Evolutionary conservation across 2,888 invertebrate genomes (phyloP), one percentile per base, ranked within the genome.

Genomic region (Lobophora halterata): DNA sequence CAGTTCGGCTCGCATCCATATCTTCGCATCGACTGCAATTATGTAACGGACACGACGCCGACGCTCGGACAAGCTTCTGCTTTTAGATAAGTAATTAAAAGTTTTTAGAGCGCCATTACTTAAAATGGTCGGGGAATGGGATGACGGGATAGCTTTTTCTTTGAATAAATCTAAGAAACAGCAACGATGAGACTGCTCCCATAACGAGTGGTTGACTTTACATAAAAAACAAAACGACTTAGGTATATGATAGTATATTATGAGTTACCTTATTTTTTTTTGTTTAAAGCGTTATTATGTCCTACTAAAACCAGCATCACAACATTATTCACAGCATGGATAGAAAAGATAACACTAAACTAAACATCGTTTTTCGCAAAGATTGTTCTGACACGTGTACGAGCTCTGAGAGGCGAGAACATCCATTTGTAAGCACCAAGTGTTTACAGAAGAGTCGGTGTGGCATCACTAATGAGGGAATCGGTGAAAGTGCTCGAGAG

Each of bases 401-500:
- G 42, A 33, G 46, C 55, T 58, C 55, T 46, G 58, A 46, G 53
- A 46, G 61, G 62, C 64, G 63, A 56, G 61, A 61, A 68, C 64
- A 65, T 69, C 66, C 71, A 73, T 79, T 77, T 73, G 79, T 78
- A 74, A 64, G 68, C 79, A 67, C 61, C 66, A 63, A 74, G 78
- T 80, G 79, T 79, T 79, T 78, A 62, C 67, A 65, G 74, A 75
- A 70, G 76, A 71, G 76, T 58, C 63, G 70, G 67, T 65, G 71
- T 56, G 72, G 78, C 78, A 73, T 76, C 65, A 62, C 71, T 81
- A 81, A 82, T 80, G 81, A 82, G 71, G 65, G 70, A 70, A 75
- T 69, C 64, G 70, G 73, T 64, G 77, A 76, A 77, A 79, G 77
- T 74, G 66, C 55, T 56, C 53, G 57, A 50, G 65, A 61, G 59